phyloP scores from a whole-genome alignment of 1,140 invertebrate species.

The Zaprionus davidi region DNA sequence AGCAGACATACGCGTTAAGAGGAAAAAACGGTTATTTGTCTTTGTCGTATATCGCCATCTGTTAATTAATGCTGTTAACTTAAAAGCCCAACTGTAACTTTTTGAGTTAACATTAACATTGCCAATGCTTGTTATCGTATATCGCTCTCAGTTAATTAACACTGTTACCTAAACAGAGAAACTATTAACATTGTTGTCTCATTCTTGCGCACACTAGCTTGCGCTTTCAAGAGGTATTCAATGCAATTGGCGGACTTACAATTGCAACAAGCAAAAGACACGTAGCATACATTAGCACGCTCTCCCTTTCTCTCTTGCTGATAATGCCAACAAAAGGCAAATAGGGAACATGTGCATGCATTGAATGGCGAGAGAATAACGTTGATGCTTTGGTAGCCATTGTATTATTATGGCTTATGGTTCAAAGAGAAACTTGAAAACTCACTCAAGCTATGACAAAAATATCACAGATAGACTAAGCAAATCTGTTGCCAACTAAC shows the following conservation, averaged over 20 bases:
- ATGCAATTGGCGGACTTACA: neutral
- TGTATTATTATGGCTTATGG: slow-evolving; percentile 1
- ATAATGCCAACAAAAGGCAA: no score
- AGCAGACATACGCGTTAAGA: no score
- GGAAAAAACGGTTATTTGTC: no score
- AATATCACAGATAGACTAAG: slow-evolving; percentile 1
- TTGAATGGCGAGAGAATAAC: neutral
- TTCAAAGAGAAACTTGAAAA: slow-evolving; percentile 9
- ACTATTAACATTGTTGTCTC: neutral
- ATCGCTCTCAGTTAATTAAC: neutral
- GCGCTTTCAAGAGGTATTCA: neutral
- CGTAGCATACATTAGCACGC: neutral
- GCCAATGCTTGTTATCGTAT: neutral
- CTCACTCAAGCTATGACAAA: neutral
- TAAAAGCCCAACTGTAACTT: no score
- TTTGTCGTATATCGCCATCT: no score
- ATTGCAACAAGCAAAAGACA: neutral
- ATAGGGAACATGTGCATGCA: neutral
- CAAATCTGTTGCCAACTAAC: slow-evolving; percentile 25
- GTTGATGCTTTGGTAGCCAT: neutral
- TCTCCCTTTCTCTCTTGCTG: neutral
- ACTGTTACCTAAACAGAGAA: neutral
- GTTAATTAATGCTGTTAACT: no score
- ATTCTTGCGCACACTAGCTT: neutral
- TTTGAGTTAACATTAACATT: neutral